A percentile compares a stretch with the other conserved stretches of the same genome.
These are phyloP conservation scores for Cavia porcellus DNA, from an alignment of 2,113 vertebrate species.

Conservation along the genomic window DNA sequence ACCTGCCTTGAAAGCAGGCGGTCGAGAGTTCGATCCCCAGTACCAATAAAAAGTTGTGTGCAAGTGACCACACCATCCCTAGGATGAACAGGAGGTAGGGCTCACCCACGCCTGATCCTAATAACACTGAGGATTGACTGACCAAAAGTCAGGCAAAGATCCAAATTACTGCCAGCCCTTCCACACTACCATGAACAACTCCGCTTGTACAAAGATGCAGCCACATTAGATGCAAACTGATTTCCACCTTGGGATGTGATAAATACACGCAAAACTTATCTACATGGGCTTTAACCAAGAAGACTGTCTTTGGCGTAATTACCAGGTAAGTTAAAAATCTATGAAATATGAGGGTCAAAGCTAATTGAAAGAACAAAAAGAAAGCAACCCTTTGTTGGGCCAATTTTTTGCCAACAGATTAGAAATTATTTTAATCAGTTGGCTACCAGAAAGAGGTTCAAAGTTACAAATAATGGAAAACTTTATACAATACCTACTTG, in stretches of 20 bases:
- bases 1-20: too few relatives aligned
- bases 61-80: neutral
- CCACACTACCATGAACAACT: neutral
- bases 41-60: neutral
- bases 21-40: too few relatives aligned
- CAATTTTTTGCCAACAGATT: constrained; percentile 50
- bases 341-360: neutral
- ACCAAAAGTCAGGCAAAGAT: neutral
- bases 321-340: constrained; percentile 9
- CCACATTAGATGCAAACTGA: neutral
- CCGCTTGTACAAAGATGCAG: neutral
- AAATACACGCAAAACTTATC: neutral
- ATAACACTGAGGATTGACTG: neutral
- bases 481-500: constrained; percentile 91
- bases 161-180: neutral
- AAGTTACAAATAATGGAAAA: constrained; percentile 65
- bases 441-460: constrained; percentile 24
- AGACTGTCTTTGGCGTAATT: constrained; percentile 9
- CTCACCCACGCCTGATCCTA: neutral
- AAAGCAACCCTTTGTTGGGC: neutral
- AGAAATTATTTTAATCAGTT: constrained; percentile 57
- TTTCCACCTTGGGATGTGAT: constrained; percentile 18
- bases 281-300: constrained; percentile 30
- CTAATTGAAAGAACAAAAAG: constrained; percentile 46
- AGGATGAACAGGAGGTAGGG: neutral